Evolutionary conservation across 2,888 invertebrate genomes (phyloP).

Genomic region (Ethmia dodecea): DNA sequence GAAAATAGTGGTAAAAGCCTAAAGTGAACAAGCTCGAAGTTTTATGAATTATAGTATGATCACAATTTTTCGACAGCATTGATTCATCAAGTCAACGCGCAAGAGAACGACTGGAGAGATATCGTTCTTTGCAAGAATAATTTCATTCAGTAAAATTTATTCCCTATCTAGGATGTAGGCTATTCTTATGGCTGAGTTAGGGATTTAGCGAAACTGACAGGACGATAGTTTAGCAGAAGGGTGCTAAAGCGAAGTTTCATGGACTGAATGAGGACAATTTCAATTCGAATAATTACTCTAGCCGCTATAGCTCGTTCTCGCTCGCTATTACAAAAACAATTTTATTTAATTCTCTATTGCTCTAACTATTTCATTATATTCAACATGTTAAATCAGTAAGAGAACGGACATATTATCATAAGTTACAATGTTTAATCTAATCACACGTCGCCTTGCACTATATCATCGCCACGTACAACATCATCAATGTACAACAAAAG

Average conservation of each 20-base stretch:
- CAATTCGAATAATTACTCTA: slow-evolving; percentile 30
- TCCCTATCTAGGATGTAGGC: slow-evolving; percentile 47
- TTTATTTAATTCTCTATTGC: slow-evolving; percentile 28
- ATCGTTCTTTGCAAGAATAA: slow-evolving; percentile 12
- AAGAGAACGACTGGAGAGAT: background rate
- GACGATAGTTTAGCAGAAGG: slow-evolving; percentile 48
- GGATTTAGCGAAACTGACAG: slow-evolving; percentile 43
- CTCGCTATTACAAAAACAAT: slow-evolving; percentile 38
- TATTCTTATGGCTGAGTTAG: slow-evolving; percentile 28
- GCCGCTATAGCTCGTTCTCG: slow-evolving; percentile 28
- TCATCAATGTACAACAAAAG: slow-evolving; percentile 23
- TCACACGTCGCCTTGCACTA: slow-evolving; percentile 35
- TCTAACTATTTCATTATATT: slow-evolving; percentile 33
- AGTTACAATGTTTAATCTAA: slow-evolving; percentile 29
- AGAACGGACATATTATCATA: slow-evolving; percentile 31
- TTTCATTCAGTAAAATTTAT: slow-evolving; percentile 35
- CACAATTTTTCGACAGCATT: slow-evolving; percentile 22
- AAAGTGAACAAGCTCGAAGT: slow-evolving; percentile 68
- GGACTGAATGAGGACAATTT: slow-evolving; percentile 51
- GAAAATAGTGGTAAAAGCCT: slow-evolving; percentile 65
- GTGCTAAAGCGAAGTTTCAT: slow-evolving; percentile 60
- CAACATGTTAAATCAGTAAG: slow-evolving; percentile 35
- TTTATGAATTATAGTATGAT: slow-evolving; percentile 42
- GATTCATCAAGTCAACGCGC: background rate
- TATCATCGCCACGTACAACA: slow-evolving; percentile 12